These are phyloP conservation scores for Anomalospiza imberbis DNA, from an alignment of 2,797 vertebrate species.

Conservation along the genomic window DNA sequence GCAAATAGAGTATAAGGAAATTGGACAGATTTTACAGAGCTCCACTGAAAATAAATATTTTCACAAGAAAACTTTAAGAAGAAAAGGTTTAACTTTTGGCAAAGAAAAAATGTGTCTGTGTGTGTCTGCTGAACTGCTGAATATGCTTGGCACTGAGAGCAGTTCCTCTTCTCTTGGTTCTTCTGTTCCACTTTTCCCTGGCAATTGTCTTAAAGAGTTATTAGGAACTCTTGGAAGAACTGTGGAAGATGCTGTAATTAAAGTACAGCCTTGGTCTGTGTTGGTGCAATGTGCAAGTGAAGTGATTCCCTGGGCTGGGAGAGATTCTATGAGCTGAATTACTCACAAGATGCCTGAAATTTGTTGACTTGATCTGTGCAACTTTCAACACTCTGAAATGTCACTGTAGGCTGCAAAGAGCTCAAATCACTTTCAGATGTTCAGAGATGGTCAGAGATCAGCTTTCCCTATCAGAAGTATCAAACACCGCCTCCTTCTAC, in stretches of 20 bases:
- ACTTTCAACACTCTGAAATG: background rate
- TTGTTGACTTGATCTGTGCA: background rate
- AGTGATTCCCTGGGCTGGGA: background rate
- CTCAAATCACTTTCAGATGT: conserved; percentile 25
- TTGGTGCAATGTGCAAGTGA: background rate
- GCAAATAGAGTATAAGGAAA: background rate
- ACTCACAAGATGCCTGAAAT: background rate
- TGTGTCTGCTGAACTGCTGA: background rate
- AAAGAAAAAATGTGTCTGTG: background rate
- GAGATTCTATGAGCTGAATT: background rate
- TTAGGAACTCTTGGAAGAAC: background rate
- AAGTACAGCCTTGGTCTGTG: background rate
- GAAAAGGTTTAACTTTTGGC: background rate
- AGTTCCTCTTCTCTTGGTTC: background rate
- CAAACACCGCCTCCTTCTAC: background rate
- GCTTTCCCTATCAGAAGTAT: conserved; percentile 9
- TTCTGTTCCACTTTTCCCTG: background rate
- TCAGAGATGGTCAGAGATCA: conserved; percentile 25
- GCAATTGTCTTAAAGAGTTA: background rate
- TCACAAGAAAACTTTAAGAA: background rate
- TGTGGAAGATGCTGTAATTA: background rate
- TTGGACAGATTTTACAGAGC: background rate
- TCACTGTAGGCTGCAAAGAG: background rate
- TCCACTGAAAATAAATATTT: background rate
- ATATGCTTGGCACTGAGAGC: background rate